A percentile compares a stretch with the other conserved stretches of the same genome.
phyloP scores from a whole-genome alignment of 2,888 invertebrate genomes.

The Hypercompe scribonia region DNA sequence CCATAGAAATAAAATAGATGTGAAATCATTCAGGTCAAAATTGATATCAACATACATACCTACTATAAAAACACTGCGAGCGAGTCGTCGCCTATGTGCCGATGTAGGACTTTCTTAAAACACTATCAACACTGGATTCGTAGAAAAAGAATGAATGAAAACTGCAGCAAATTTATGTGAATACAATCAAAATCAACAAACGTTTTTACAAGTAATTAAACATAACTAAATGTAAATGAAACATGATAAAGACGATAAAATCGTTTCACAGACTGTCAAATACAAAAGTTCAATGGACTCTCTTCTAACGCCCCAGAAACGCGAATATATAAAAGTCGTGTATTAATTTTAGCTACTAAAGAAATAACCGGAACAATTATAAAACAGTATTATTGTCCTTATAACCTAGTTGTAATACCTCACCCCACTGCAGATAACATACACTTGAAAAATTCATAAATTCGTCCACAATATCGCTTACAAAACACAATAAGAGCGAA shows the following conservation, averaged over 20 bases:
- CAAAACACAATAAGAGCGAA: slow-evolving; percentile 38
- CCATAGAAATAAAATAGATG: neutral
- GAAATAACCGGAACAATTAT: slow-evolving; percentile 6
- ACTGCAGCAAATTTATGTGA: no score
- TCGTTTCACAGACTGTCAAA: neutral
- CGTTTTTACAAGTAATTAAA: no score
- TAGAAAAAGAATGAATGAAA: no score
- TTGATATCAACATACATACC: neutral
- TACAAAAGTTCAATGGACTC: neutral
- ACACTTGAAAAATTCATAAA: slow-evolving; percentile 40
- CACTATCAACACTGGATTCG: no score
- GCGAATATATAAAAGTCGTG: neutral
- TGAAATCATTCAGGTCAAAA: neutral
- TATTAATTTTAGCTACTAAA: neutral
- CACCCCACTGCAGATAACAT: slow-evolving; percentile 27
- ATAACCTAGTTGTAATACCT: slow-evolving; percentile 15
- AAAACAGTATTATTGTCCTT: slow-evolving; percentile 14
- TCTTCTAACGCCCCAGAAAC: neutral
- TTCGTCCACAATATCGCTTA: slow-evolving; percentile 50
- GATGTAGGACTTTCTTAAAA: no score
- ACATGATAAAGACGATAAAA: neutral
- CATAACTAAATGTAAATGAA: no score
- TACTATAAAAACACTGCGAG: no score
- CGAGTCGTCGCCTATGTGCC: no score
- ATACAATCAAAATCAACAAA: no score